Base-by-base conservation (phyloP, 2,888 invertebrate species). In the Pharmacophagus antenor region DNA sequence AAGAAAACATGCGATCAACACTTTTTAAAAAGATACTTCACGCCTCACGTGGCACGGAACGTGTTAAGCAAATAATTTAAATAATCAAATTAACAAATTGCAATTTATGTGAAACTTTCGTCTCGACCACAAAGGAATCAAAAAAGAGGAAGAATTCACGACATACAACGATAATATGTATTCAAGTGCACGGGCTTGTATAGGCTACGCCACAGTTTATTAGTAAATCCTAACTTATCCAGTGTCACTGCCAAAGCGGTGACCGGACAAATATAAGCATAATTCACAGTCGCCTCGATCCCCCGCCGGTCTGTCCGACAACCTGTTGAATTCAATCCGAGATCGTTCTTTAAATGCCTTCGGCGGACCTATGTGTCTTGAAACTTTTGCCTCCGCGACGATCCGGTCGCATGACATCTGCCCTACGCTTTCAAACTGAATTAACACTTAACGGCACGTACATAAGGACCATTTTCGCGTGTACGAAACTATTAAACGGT, bases 281-380 rank as follows among this genome's bases (percentile, higher is more conserved):
- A 55, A 50, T 51, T 37, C 47, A 46, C 55, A 55, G 44, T 12
- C 10, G 57, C 46, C 46, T 23, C 55, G 47, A 47, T 12, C 22
- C 52, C 37, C 37, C 57, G 59, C 60, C 62, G 56, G 56, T 60
- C 59, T 56, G 58, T 21, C 47, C 59, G 57, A 50, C 62, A 65
- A 68, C 67, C 66, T 70, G 70, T 70, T 64, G 63, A 59, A 63
- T 58, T 63, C 55, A n/a, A 57, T 50, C 41, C 53, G 59, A 21
- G 58, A 60, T 63, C 49, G 57, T 57, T 63, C 53, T 58, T 65
- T 54, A 49, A 56, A 56, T 64, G 62, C 50, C 61, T 63, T 61
- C 65, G 63, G 63, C 64, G 57, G 61, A 61, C 42, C 22, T 42
- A 37, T 27, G 56, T 46, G 52, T 48, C 52, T 56, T 61, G 21